Evolutionary conservation across 1,140 invertebrate species (phyloP), one percentile per base, ranked within the genome.

Genomic region (Carposina sasakii): DNA sequence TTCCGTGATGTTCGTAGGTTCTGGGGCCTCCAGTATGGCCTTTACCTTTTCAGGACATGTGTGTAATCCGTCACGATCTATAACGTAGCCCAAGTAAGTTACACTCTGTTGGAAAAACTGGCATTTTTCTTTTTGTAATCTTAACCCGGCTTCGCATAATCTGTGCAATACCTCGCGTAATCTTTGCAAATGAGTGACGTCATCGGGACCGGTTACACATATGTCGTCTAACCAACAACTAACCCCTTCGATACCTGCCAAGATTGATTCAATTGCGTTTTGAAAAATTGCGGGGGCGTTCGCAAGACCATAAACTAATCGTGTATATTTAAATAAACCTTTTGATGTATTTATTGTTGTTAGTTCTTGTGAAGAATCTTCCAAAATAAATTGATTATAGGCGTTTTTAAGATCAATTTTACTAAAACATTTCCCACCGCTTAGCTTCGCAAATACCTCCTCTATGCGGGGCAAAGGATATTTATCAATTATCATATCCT

Each of bases 1-100:
- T 47, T 76, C 65, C 10, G 59, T 60, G 3, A 61, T 57, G 48
- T 67, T 71, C 36, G 43, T 57, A n/a, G 82, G 84, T 5, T 31
- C 31, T 16, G 61, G 52, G 9, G 54, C 64, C 0, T 70, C 49
- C 23, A 49, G 13, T 10, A 86, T 63, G 5, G 66, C 57, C 24
- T 56, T 45, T 1, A 75, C 54, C 43, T 87, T 86, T 9, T 59
- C 63, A 9, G 71, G 67, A 59, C 72, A 58, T 26, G 75, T 70
- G 13, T 57, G 43, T 3, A 83, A 50, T 15, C 57, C 61, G 0
- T 62, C 40, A 16, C 51, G 50, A 21, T 46, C 43, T n/a, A 82
- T 60, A n/a, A 61, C 56, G 42, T 71, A 68, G 0, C 83, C 81
- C 10, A 85, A 47, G 50, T 73, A 86, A 16, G 50, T 66, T 4